phyloP scores from a whole-genome alignment of 1,140 invertebrate species.

The Amyelois transitella region DNA sequence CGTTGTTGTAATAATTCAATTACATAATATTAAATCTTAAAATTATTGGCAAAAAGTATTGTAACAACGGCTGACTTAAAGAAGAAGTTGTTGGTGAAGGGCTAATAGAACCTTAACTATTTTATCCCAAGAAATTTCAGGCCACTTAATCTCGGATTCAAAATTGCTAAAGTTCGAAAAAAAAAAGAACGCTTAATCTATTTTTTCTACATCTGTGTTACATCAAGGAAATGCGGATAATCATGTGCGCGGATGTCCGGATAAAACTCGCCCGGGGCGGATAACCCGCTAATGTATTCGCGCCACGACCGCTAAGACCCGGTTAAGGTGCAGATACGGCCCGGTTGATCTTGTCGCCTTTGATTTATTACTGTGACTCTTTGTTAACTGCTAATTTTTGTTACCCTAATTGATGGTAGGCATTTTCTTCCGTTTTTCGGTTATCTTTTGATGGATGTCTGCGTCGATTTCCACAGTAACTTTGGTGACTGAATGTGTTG shows the following conservation, averaged over 20 bases:
- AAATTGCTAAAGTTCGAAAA: too few species aligned
- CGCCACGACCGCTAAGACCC: conserved; percentile 47
- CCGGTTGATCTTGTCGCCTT: conserved; percentile 50
- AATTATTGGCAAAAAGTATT: too few species aligned
- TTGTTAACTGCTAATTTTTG: conserved; percentile 21
- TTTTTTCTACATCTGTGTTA: not conserved
- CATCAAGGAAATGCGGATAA: conserved; percentile 23
- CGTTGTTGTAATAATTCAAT: too few species aligned
- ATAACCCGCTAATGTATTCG: conserved; percentile 53
- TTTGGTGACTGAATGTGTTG: not conserved
- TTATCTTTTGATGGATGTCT: not conserved
- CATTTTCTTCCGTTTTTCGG: not conserved
- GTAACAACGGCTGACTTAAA: too few species aligned
- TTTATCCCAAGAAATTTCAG: too few species aligned
- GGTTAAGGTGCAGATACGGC: conserved; percentile 56
- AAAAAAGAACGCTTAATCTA: not conserved
- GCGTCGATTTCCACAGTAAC: not conserved
- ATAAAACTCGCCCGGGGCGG: conserved; percentile 24
- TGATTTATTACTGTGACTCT: conserved; percentile 47
- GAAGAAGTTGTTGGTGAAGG: too few species aligned
- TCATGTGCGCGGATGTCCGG: conserved; percentile 35
- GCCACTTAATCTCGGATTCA: too few species aligned
- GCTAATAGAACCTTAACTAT: too few species aligned
- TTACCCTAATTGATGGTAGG: conserved; percentile 8
- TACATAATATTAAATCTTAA: too few species aligned